phyloP scores from a whole-genome alignment of 2,113 vertebrate species.

The Crotalus horridus region DNA sequence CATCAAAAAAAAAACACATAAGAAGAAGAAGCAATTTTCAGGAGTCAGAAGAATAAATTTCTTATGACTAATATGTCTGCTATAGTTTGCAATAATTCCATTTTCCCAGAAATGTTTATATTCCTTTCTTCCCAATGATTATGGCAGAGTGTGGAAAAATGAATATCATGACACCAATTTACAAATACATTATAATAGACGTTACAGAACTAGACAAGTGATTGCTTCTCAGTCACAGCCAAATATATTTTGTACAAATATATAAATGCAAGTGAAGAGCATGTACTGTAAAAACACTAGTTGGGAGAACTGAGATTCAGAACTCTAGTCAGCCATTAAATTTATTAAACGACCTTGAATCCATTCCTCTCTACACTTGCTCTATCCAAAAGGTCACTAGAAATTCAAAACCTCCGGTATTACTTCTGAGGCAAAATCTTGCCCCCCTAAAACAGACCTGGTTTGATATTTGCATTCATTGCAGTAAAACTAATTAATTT shows the following conservation, averaged over 20 bases:
- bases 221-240: not conserved
- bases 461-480: not conserved
- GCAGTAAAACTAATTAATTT: not conserved
- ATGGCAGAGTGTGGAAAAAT: not conserved
- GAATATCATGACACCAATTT: not conserved
- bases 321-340: not conserved
- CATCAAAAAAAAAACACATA: not conserved
- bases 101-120: not conserved
- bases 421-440: not conserved
- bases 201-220: not conserved
- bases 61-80: not conserved
- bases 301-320: not conserved
- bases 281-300: not conserved
- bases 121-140: not conserved
- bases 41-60: not conserved
- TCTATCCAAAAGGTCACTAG: not conserved
- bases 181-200: not conserved
- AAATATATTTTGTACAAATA: not conserved
- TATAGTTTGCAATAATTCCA: not conserved
- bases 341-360: not conserved
- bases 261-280: not conserved
- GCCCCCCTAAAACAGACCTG: not conserved
- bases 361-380: not conserved
- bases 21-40: not conserved
- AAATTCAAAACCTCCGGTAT: not conserved